Percentiles rank a stretch among this genome's conserved stretches.
phyloP scores from a whole-genome alignment of 1,140 invertebrate genomes.

The Dinothrombium tinctorium region DNA sequence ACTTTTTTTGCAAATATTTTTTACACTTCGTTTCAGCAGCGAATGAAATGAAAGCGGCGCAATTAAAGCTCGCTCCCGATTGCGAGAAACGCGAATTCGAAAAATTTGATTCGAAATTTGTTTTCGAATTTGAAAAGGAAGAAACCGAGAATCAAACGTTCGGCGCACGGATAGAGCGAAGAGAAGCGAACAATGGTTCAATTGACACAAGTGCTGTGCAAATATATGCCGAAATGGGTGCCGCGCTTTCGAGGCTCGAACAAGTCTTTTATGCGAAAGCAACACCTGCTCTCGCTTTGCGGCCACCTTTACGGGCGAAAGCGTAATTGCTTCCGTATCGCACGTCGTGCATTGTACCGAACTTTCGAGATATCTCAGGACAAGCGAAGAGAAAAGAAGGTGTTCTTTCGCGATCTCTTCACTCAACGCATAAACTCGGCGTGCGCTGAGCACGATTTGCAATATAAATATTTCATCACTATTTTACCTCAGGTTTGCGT shows the following conservation, averaged over 20 bases:
- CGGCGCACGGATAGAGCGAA: no score
- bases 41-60: no score
- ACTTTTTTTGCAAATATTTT: no score
- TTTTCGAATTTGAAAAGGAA: no score
- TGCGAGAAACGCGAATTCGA: no score
- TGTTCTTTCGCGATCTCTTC: neutral
- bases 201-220: neutral
- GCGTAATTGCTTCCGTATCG: conserved; percentile 2
- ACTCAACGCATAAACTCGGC: neutral
- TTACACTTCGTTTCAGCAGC: no score
- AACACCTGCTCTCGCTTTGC: conserved; percentile 3
- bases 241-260: neutral
- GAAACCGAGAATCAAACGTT: no score
- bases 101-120: no score
- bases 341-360: neutral
- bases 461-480: neutral
- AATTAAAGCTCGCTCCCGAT: no score
- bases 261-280: neutral
- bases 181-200: conserved; percentile 7
- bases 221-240: conserved; percentile 3
- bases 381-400: neutral
- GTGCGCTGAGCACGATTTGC: conserved; percentile 3
- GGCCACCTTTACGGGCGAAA: neutral
- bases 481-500: neutral
- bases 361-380: neutral